A percentile compares a stretch with the other conserved stretches of the same genome.
Evolutionary conservation across 2,888 invertebrate genomes (phyloP).

Genomic region (Torymus tubicola): DNA sequence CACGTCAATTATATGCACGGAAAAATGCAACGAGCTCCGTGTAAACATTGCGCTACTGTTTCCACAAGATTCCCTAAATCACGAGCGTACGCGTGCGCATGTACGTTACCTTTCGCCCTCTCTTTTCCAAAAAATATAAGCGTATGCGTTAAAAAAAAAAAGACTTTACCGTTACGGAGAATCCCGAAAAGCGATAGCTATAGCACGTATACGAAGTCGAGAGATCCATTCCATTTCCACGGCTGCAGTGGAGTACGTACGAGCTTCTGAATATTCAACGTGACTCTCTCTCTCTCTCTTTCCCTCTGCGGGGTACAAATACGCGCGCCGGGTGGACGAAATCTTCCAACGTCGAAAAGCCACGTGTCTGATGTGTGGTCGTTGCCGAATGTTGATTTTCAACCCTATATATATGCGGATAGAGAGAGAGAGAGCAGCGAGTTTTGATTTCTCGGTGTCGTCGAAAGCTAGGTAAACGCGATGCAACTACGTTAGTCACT

Average conservation of each 20-base stretch:
- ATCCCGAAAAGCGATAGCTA: not conserved
- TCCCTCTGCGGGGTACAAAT: not conserved
- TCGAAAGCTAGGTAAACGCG: not conserved
- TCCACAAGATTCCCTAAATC: constrained; percentile 11
- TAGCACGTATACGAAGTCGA: not conserved
- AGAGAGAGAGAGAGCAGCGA: not conserved
- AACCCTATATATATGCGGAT: not conserved
- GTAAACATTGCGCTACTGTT: constrained; percentile 2
- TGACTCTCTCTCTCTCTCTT: not conserved
- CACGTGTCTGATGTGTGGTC: not conserved
- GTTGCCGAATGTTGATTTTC: constrained; percentile 41
- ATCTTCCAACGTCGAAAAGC: constrained; percentile 25
- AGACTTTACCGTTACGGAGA: not conserved
- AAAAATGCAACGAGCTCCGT: not conserved
- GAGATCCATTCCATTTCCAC: constrained; percentile 43
- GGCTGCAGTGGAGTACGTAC: not conserved
- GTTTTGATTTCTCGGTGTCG: constrained; percentile 35
- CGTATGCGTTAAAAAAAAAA: too few species aligned
- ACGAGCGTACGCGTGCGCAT: not conserved
- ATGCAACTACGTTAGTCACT: too few species aligned
- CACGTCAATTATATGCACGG: too few species aligned
- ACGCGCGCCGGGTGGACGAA: constrained; percentile 2
- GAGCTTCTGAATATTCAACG: constrained; percentile 42
- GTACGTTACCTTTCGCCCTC: too few species aligned
- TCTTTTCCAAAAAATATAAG: too few species aligned